Conservation (phyloP, 2,113 vertebrate species). For the Oxyruncus cristatus region DNA sequence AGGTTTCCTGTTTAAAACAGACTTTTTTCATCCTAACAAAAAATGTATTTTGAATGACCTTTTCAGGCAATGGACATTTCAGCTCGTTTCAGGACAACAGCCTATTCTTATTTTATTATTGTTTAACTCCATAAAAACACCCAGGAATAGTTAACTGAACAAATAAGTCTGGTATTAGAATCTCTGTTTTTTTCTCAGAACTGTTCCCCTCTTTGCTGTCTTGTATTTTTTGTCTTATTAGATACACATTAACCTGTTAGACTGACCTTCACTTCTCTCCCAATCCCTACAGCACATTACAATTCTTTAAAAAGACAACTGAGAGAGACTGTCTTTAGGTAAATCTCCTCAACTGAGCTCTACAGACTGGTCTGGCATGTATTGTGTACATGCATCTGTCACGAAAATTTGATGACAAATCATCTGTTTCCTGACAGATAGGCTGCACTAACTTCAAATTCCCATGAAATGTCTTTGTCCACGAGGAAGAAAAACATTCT, state of each 20-base stretch:
- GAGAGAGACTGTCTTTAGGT: constrained; percentile 35
- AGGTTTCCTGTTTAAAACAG: constrained; percentile 24
- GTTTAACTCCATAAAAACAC: constrained; percentile 11
- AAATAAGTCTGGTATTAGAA: background rate
- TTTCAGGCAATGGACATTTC: background rate
- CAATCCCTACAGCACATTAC: background rate
- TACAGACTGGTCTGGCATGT: constrained; percentile 24
- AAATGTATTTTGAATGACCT: constrained; percentile 1
- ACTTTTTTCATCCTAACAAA: background rate
- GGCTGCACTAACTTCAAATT: constrained; percentile 55
- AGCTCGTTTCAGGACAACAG: background rate
- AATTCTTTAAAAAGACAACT: constrained; percentile 51
- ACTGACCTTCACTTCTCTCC: constrained; percentile 35
- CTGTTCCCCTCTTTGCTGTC: background rate
- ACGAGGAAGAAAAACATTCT: constrained; percentile 53
- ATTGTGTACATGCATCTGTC: constrained; percentile 56
- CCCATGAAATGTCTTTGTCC: constrained; percentile 45
- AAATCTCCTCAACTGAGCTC: constrained; percentile 17
- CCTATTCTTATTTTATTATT: background rate
- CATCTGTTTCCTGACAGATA: constrained; percentile 63
- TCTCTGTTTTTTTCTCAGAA: background rate
- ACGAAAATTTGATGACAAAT: constrained; percentile 62
- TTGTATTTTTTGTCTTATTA: constrained; percentile 23
- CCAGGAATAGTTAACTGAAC: background rate
- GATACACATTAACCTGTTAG: constrained; percentile 38